Base-by-base conservation (phyloP, 35 echinoderm and acorn worm genomes). In the Heliocidaris erythrogramma region DNA sequence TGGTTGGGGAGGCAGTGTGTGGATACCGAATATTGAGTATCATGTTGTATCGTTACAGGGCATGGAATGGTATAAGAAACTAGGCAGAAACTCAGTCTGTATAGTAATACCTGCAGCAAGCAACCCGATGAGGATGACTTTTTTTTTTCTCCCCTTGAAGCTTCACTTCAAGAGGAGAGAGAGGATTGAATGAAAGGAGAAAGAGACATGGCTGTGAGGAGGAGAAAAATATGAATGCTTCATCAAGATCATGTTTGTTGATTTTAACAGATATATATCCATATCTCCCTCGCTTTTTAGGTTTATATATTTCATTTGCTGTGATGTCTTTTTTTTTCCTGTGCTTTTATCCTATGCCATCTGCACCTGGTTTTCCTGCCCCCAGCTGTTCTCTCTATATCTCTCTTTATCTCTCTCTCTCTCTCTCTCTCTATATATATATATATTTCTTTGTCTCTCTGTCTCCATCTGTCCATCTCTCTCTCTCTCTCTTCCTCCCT, bases 11-110 rank as follows among this genome's bases (percentile, higher is more conserved):
- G 50, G 49, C 48, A 48, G 48, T n/a, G 91, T 92, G 91, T 48
- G 91, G 91, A 92, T 59, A 92, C 91, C 91, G 91, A 92, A 92
- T 92, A 32, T 59, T 49, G 91, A 32, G 91, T 92, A 92, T 92
- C 91, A 59, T 48, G 91, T 92, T 92, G 47, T 52, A 48, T 92
- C 27, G 91, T 92, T 92, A 30, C 47, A 56, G 91, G 91, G 91
- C 91, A 92, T 30, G 6, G 8, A 27, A n/a, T 7, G 8, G 65
- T 78, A 24, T 78, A 78, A n/a, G 65, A 78, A 78, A 78, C 65
- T n/a, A 78, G 65, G 18, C 21, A 29, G 65, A 78, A 78, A 78
- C 65, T 78, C 27, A 11, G 52, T 56, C 52, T 56, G 52, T 56
- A 56, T 18, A 78, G 65, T n/a, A 78, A 21, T 78, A 78, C 65